phyloP scores from a whole-genome alignment of 2,797 vertebrate genomes.

The Paguma larvata region DNA sequence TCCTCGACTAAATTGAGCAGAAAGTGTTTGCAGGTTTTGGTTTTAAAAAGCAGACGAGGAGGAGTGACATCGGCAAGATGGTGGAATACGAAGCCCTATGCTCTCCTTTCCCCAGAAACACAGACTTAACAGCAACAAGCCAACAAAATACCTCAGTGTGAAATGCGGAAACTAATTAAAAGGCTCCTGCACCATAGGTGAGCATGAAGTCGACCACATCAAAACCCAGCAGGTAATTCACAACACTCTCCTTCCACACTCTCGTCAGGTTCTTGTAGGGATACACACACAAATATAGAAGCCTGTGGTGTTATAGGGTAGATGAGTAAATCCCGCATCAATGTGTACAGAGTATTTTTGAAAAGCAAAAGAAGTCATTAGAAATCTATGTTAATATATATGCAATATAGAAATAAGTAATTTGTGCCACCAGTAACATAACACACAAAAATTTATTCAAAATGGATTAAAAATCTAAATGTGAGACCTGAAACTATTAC shows the following conservation, averaged over 20 bases:
- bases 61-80: not conserved
- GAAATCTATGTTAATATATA: not conserved
- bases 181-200: not conserved
- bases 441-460: constrained; percentile 31
- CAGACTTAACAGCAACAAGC: not conserved
- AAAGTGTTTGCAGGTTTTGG: not conserved
- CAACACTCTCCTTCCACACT: not conserved
- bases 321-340: not conserved
- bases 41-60: not conserved
- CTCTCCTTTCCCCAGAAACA: not conserved
- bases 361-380: not conserved
- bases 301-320: not conserved
- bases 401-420: not conserved
- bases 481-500: not conserved
- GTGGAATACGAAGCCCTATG: not conserved
- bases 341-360: not conserved
- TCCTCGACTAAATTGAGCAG: not conserved
- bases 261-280: not conserved
- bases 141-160: not conserved
- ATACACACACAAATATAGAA: not conserved
- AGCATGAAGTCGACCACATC: not conserved
- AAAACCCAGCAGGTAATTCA: not conserved
- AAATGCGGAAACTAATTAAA: not conserved
- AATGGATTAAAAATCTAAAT: not conserved
- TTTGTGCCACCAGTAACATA: not conserved